Percentiles rank a stretch among this genome's conserved stretches.
Conservation (phyloP, 1,140 invertebrate species). For the Drosophila paulistorum region DNA sequence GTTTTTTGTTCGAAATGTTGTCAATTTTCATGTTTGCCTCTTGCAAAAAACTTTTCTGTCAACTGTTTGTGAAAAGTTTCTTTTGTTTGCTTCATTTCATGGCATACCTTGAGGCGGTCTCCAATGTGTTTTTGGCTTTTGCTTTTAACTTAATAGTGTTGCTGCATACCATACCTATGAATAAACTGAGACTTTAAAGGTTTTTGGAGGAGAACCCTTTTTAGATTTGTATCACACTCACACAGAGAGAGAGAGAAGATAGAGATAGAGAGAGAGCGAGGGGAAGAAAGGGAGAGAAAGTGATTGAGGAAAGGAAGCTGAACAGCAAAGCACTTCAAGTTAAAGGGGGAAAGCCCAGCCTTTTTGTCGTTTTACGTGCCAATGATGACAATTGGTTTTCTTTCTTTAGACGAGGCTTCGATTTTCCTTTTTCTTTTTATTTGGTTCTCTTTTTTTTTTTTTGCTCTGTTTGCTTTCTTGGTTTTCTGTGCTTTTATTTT, state of each 20-base stretch:
- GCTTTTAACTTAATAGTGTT: slow-evolving; percentile 73
- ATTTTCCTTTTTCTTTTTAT: slow-evolving; percentile 56
- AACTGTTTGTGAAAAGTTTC: slow-evolving; percentile 16
- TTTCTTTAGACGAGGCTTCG: slow-evolving; percentile 67
- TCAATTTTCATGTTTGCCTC: slow-evolving; percentile 17
- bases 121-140: slow-evolving; percentile 62
- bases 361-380: slow-evolving; percentile 78
- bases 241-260: neutral
- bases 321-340: slow-evolving; percentile 69
- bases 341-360: slow-evolving; percentile 62
- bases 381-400: slow-evolving; percentile 81
- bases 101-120: slow-evolving; percentile 72
- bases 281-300: neutral
- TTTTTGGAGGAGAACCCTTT: slow-evolving; percentile 36
- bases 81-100: slow-evolving; percentile 48
- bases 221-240: slow-evolving; percentile 74
- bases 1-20: slow-evolving; percentile 12
- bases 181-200: slow-evolving; percentile 33
- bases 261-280: neutral
- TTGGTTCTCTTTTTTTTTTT: slow-evolving; percentile 38
- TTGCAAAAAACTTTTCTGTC: slow-evolving; percentile 13
- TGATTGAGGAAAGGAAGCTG: no score
- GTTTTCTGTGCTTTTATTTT: slow-evolving; percentile 41
- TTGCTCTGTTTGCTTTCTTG: slow-evolving; percentile 36
- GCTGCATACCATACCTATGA: slow-evolving; percentile 25